Evolutionary conservation across 2,113 vertebrate genomes (phyloP).

Genomic region (Pseudonaja textilis): DNA sequence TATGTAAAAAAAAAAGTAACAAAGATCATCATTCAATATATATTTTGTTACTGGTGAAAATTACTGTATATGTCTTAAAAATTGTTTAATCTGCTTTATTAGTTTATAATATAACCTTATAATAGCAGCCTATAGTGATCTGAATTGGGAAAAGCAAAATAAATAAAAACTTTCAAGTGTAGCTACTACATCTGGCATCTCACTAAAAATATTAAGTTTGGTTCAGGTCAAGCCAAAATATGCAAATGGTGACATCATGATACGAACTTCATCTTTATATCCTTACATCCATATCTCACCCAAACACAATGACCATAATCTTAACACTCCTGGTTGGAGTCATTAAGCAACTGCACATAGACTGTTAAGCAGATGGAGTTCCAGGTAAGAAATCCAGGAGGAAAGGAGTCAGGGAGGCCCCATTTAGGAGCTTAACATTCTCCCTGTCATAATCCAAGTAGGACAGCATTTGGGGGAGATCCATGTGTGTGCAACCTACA

Average conservation of each 20-base stretch:
- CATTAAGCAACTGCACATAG: not conserved
- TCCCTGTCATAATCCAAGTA: too few relatives aligned
- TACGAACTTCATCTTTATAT: not conserved
- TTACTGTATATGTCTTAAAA: not conserved
- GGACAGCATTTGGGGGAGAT: too few relatives aligned
- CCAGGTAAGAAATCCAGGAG: too few relatives aligned
- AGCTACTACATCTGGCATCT: not conserved
- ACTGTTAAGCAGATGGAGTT: not conserved
- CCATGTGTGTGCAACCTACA: too few relatives aligned
- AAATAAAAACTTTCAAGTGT: constrained; percentile 9
- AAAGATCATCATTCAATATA: not conserved
- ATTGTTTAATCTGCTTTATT: not conserved
- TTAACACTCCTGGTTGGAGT: not conserved
- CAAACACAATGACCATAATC: not conserved
- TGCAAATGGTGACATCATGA: not conserved
- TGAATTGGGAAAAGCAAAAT: not conserved
- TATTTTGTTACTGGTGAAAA: not conserved
- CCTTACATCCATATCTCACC: not conserved
- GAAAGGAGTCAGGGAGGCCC: too few relatives aligned
- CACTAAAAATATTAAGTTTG: not conserved
- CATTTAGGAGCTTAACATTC: too few relatives aligned
- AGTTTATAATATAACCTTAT: not conserved
- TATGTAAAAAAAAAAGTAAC: not conserved
- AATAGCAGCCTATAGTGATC: not conserved
- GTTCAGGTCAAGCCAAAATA: not conserved